These are phyloP conservation scores for Callinectes sapidus DNA, from an alignment of 2,888 invertebrate species.

Conservation along the genomic window DNA sequence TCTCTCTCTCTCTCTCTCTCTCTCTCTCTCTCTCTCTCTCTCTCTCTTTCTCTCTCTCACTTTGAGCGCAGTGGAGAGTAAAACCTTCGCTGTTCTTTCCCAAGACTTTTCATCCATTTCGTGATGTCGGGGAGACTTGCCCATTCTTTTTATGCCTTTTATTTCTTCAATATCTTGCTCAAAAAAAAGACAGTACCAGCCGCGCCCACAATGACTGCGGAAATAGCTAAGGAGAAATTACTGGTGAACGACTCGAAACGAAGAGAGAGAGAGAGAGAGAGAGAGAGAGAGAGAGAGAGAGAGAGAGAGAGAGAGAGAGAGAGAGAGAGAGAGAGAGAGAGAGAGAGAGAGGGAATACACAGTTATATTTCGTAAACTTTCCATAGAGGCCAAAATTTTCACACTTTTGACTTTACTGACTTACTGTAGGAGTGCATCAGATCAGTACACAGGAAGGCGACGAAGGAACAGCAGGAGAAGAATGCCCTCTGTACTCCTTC, in stretches of 20 bases:
- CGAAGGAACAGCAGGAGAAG: background rate
- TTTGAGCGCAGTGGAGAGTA: background rate
- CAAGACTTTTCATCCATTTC: background rate
- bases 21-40: constrained; percentile 24
- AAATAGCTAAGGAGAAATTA: background rate
- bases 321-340: no score
- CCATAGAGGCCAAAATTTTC: no score
- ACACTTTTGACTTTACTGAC: no score
- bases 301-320: no score
- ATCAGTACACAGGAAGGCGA: no score
- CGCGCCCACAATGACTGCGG: background rate
- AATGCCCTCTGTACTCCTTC: background rate
- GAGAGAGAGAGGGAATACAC: no score
- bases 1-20: constrained; percentile 20
- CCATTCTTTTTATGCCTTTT: background rate
- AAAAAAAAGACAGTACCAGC: background rate
- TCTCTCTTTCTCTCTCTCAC: background rate
- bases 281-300: no score
- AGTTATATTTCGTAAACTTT: no score
- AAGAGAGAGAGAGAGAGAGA: no score
- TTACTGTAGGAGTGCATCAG: no score
- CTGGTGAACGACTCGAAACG: background rate
- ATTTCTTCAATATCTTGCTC: background rate
- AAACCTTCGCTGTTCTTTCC: background rate
- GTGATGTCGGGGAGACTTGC: background rate